A percentile compares a stretch with the other conserved stretches of the same genome.
These are phyloP conservation scores for Sciurus niger DNA, from an alignment of 2,113 vertebrate genomes.

Conservation along the genomic window DNA sequence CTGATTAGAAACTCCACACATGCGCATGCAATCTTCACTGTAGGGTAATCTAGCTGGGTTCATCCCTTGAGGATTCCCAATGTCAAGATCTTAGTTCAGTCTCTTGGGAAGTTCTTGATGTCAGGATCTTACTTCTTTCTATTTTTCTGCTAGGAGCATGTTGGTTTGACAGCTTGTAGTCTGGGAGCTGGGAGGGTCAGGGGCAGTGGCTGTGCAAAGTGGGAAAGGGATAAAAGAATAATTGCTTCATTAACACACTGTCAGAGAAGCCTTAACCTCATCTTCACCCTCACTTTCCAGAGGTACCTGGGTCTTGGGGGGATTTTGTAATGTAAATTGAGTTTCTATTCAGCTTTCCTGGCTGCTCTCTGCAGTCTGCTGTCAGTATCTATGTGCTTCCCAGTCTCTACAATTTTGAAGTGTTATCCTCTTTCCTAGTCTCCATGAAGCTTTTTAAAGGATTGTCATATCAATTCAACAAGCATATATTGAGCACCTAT, in stretches of 20 bases:
- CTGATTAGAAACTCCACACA: neutral
- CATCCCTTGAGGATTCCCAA: neutral
- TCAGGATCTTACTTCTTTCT: conserved; percentile 30
- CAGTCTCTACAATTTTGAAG: neutral
- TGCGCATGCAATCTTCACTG: neutral
- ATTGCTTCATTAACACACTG: conserved; percentile 74
- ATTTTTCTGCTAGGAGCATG: conserved; percentile 44
- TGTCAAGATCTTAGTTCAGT: neutral
- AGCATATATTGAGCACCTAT: conserved; percentile 4
- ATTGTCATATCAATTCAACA: conserved; percentile 52
- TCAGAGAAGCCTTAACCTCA: conserved; percentile 66
- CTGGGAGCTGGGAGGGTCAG: conserved; percentile 53
- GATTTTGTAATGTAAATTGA: conserved; percentile 70
- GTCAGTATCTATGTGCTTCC: neutral
- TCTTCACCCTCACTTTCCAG: conserved; percentile 61
- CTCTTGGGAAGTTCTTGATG: conserved; percentile 19
- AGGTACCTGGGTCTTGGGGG: conserved; percentile 61
- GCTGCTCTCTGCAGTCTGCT: neutral
- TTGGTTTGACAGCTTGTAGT: conserved; percentile 65
- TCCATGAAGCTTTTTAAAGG: conserved; percentile 54
- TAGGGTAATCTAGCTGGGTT: neutral
- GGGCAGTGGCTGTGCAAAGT: conserved; percentile 43
- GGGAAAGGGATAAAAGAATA: conserved; percentile 71
- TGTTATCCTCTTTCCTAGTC: neutral
- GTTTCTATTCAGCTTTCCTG: conserved; percentile 46